Conservation (phyloP, 1,140 invertebrate species). For the Andrena cerasifolii region DNA sequence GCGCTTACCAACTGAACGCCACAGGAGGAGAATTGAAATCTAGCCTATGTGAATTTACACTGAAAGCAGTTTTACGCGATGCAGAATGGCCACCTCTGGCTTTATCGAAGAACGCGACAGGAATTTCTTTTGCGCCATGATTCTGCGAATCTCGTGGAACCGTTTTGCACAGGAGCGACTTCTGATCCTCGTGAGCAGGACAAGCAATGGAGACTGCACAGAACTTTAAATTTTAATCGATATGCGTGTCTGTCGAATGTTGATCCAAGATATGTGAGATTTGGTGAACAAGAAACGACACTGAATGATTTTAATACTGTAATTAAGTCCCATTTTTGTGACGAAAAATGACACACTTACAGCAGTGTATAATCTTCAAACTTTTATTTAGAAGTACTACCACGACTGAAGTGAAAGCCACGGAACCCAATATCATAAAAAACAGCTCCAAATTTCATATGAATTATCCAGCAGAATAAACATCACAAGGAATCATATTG, state of each 20-base stretch:
- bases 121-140: slow-evolving; percentile 4
- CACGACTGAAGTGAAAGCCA: too few relatives aligned
- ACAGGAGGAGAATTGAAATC: slow-evolving; percentile 7
- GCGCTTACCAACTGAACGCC: neutral
- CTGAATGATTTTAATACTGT: too few relatives aligned
- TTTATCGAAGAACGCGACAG: slow-evolving; percentile 27
- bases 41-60: slow-evolving; percentile 54
- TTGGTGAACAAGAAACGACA: too few relatives aligned
- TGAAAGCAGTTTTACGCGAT: slow-evolving; percentile 52
- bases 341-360: too few relatives aligned
- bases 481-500: too few relatives aligned
- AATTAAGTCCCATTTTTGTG: too few relatives aligned
- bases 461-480: too few relatives aligned
- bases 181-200: neutral
- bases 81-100: slow-evolving; percentile 26
- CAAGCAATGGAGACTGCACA: neutral
- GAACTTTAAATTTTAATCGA: neutral
- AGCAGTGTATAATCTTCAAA: too few relatives aligned
- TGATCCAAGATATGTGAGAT: neutral
- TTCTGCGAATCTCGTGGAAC: slow-evolving; percentile 14
- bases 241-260: neutral
- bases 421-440: too few relatives aligned
- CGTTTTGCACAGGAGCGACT: neutral
- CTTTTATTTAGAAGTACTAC: too few relatives aligned
- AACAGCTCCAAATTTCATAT: too few relatives aligned